Base-by-base conservation (phyloP, 2,797 vertebrate genomes). In the Lagorchestes hirsutus region DNA sequence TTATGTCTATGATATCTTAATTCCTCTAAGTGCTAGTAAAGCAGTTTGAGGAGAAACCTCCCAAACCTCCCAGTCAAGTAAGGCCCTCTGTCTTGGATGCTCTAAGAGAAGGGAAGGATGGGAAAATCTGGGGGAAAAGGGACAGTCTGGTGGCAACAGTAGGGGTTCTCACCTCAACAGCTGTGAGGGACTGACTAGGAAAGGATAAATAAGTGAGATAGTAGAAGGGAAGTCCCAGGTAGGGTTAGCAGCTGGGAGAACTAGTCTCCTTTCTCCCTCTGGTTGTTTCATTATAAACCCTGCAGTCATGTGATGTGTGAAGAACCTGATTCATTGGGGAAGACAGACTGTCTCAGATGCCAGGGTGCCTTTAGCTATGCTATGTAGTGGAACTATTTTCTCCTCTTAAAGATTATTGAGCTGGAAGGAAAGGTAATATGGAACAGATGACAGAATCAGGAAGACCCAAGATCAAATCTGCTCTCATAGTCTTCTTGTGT, bases 141-240 rank as follows among this genome's bases (percentile, higher is more conserved):
- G 54, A 0, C 28, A 24, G 13, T 31, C 24, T 18, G 10, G 11
- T 27, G 28, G 5, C 0, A 1, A 16, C 34, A 0, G 3, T 0
- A 52, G 54, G 27, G 58, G 24, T 0, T 54, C 5, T 1, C 13
- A 56, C 4, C 0, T 62, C 29, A 62, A 34, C 34, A 29, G 58
- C 12, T 4, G 34, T 62, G 59, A 31, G 31, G 59, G 31, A 62
- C 31, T 62, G 31, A 13, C 12, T 62, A 62, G 59, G 34, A 62
- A 62, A 62, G 59, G 31, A 11, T 62, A 62, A 62, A 62, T 62
- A 62, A 34, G 59, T 31, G 31, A 62, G 31, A 14, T 13, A 62
- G 31, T 34, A 62, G 31, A 62, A 62, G 59, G 59, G 31, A 62
- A 62, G 13, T 62, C 59, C 31, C 29, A 34, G 59, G 12, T 31